Evolutionary conservation across 2,113 vertebrate genomes (phyloP), one percentile per base, ranked within the genome.

Genomic region (Hyla sarda): DNA sequence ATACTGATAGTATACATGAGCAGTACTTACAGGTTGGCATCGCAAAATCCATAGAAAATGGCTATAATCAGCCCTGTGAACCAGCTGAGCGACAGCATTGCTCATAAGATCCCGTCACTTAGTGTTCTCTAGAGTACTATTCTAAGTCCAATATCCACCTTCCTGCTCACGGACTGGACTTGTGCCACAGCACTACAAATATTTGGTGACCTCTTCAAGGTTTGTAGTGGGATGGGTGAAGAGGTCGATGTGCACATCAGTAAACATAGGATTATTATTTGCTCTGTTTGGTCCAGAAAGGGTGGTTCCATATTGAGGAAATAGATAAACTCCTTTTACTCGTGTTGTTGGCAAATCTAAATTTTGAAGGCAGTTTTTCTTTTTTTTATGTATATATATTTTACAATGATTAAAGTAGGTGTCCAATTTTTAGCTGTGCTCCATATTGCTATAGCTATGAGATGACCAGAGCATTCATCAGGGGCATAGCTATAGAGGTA

Each of bases 141-240:
- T 17, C 14, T 4, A 37, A 47, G 21, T 74, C 60, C 13, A 50
- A 50, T 3, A 45, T 47, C n/a, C 23, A 2, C 17, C 47, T 47
- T 28, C 21, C 37, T 48, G 37, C 2, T 5, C 6, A 74, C 9
- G 37, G 23, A 9, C 41, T 47, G 25, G 41, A 75, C 4, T 25
- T 25, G 16, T 17, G 28, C 30, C 62, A 32, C 30, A 7, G 16
- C 30, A 67, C 32, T 32, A 17, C 62, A 67, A 32, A 67, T 67
- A 47, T 75, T 47, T 75, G 73, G 50, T 25, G n/a, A 45, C 14
- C n/a, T 47, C 28, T 67, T 67, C 62, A 67, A 67, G 62, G 60
- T 32, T 32, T 67, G 14, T 19, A 28, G 23, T 48, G 45, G n/a
- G 21, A 17, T 13, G 45, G 28, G 30, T 11, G 9, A 19, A 11